phyloP scores from a whole-genome alignment of 2,888 invertebrate genomes.

The Eupithecia dodoneata region DNA sequence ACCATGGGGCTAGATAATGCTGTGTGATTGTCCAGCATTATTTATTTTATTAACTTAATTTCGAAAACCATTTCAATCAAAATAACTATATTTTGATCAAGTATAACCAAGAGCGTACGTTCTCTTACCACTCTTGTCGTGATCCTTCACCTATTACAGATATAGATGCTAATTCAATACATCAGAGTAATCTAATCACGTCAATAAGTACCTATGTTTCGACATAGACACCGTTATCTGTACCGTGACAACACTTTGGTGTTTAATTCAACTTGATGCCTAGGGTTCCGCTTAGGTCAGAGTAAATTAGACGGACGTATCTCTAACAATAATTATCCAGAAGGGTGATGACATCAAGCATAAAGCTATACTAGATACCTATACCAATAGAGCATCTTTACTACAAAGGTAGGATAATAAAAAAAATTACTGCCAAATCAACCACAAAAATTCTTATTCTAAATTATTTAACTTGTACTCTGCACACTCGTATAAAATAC shows the following conservation, averaged over 20 bases:
- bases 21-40: too few relatives aligned
- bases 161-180: conserved; percentile 16
- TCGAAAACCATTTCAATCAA: too few relatives aligned
- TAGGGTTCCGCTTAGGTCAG: conserved; percentile 40
- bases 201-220: conserved; percentile 40
- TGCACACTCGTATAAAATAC: not conserved
- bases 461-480: not conserved
- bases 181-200: conserved; percentile 51
- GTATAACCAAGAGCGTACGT: not conserved
- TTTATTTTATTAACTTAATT: too few relatives aligned
- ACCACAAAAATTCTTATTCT: not conserved
- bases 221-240: conserved; percentile 56
- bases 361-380: not conserved
- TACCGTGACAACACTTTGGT: conserved; percentile 57
- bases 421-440: not conserved
- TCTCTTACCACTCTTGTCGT: not conserved
- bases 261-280: conserved; percentile 65
- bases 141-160: conserved; percentile 20
- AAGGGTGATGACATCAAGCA: not conserved
- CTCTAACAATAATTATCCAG: not conserved
- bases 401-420: not conserved
- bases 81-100: not conserved
- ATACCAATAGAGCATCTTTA: too few relatives aligned
- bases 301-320: conserved; percentile 32
- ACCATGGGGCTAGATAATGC: too few relatives aligned